Conservation (phyloP, 2,888 invertebrate genomes). For the Salpingus planirostris region DNA sequence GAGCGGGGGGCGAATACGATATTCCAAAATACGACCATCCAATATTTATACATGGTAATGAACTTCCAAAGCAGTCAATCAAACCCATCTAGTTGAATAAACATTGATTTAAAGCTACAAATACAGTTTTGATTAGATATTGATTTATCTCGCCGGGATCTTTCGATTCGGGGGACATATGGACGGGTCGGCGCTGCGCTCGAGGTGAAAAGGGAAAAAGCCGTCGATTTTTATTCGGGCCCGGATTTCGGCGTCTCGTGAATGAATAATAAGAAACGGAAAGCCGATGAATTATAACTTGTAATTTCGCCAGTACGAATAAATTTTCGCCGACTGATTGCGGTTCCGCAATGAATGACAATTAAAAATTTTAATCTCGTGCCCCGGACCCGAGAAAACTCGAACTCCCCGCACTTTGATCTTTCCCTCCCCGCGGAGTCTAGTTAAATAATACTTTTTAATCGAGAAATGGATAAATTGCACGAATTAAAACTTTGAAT, state of each 20-base stretch:
- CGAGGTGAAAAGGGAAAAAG: too few relatives aligned
- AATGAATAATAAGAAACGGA: too few relatives aligned
- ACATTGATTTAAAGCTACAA: conserved; percentile 32
- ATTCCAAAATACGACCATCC: conserved; percentile 15
- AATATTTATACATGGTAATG: conserved; percentile 33
- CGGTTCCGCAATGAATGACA: conserved; percentile 28
- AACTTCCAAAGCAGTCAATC: conserved; percentile 27
- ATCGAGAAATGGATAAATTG: conserved; percentile 15
- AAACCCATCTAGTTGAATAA: conserved; percentile 30
- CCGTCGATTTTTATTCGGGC: too few relatives aligned
- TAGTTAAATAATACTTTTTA: conserved; percentile 14
- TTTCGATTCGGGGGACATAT: too few relatives aligned
- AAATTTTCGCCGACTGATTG: conserved; percentile 26
- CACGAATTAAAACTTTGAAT: conserved; percentile 13
- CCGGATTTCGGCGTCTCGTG: too few relatives aligned
- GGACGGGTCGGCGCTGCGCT: too few relatives aligned
- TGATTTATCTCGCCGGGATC: too few relatives aligned
- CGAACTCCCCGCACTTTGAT: conserved; percentile 6
- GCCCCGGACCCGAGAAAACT: too few relatives aligned
- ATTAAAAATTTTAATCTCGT: conserved; percentile 28
- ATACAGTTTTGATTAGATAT: conserved; percentile 32
- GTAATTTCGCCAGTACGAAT: conserved; percentile 19
- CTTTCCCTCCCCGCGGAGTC: conserved; percentile 1
- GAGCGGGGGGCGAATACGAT: conserved; percentile 6
- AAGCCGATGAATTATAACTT: conserved; percentile 26